phyloP scores from a whole-genome alignment of 2,888 invertebrate species.

The Junonia oenone region DNA sequence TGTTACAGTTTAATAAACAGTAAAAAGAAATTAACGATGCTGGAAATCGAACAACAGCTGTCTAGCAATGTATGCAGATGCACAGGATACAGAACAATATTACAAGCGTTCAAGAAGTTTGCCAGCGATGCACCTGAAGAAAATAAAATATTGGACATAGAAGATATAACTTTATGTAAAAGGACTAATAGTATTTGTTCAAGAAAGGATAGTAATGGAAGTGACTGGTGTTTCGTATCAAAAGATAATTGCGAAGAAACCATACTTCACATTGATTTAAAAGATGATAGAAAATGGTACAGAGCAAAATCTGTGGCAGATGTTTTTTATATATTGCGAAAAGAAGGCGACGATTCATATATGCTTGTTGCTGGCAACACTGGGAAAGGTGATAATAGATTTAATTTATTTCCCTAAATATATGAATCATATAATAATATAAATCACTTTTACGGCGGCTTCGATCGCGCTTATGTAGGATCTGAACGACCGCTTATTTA shows the following conservation, averaged over 20 bases:
- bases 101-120: conserved; percentile 87
- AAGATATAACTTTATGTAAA: conserved; percentile 51
- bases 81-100: conserved; percentile 87
- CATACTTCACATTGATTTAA: conserved; percentile 50
- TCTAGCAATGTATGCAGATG: conserved; percentile 88
- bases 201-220: conserved; percentile 26
- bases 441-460: too few relatives aligned
- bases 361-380: conserved; percentile 81
- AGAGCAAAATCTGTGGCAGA: conserved; percentile 69
- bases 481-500: too few relatives aligned
- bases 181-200: conserved; percentile 23
- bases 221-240: conserved; percentile 44
- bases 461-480: too few relatives aligned
- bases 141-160: conserved; percentile 65
- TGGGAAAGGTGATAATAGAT: conserved; percentile 29
- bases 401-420: not conserved
- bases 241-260: conserved; percentile 69
- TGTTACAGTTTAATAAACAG: conserved; percentile 43
- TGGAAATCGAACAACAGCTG: conserved; percentile 84
- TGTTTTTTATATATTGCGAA: conserved; percentile 71
- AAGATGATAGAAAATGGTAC: conserved; percentile 68
- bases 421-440: too few relatives aligned
- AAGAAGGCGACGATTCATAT: conserved; percentile 71
- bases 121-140: conserved; percentile 74
- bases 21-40: conserved; percentile 68